Conservation (phyloP, 2,797 vertebrate genomes). For the Falco novaeseelandiae region DNA sequence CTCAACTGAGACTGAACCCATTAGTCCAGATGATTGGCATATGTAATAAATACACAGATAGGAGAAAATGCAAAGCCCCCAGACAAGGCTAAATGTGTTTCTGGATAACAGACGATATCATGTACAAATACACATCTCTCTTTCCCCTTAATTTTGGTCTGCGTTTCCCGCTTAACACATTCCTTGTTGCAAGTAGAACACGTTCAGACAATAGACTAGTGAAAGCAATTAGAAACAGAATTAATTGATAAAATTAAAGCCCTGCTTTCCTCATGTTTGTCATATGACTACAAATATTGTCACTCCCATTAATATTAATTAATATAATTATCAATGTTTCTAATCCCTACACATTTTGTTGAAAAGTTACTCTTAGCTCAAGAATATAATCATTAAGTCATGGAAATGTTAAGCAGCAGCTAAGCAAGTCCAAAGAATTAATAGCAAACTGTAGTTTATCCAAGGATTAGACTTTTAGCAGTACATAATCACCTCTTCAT, state of each 20-base stretch:
- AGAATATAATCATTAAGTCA: slow-evolving; percentile 62
- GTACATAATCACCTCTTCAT: slow-evolving; percentile 56
- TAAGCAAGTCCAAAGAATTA: slow-evolving; percentile 64
- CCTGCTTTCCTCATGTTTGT: slow-evolving; percentile 61
- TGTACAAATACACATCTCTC: background rate
- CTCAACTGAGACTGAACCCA: background rate
- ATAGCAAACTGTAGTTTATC: slow-evolving; percentile 61
- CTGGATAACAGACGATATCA: background rate
- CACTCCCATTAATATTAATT: slow-evolving; percentile 67
- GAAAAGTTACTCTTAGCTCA: slow-evolving; percentile 46
- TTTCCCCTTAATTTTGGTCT: background rate
- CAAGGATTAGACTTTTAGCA: slow-evolving; percentile 53
- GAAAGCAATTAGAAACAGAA: slow-evolving; percentile 61
- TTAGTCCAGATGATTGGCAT: background rate
- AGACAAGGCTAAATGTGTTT: background rate
- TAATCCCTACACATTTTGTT: slow-evolving; percentile 30
- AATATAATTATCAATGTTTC: slow-evolving; percentile 66
- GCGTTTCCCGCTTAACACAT: background rate
- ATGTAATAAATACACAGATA: background rate
- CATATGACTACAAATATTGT: slow-evolving; percentile 72
- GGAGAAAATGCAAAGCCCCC: background rate
- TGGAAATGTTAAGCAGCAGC: slow-evolving; percentile 61
- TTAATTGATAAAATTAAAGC: slow-evolving; percentile 67
- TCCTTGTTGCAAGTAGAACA: slow-evolving; percentile 13
- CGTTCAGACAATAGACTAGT: slow-evolving; percentile 34